Evolutionary conservation across 2,888 invertebrate genomes (phyloP).

Genomic region (Panopea generosa): DNA sequence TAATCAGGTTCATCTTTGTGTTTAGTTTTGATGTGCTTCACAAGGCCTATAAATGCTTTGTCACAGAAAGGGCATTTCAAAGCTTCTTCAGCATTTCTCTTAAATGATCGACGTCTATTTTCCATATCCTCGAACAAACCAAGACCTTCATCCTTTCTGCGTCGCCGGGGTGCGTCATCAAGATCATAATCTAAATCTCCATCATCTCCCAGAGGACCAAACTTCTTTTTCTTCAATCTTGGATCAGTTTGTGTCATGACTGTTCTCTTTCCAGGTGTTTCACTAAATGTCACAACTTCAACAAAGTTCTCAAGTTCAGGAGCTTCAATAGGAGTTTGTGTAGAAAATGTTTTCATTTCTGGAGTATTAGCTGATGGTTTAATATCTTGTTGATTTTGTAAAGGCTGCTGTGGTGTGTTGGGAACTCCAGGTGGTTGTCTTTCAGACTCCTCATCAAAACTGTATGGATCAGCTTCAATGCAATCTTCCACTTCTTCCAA

Average conservation of each 20-base stretch:
- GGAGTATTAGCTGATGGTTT: constrained; percentile 30
- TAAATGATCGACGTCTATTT: constrained; percentile 75
- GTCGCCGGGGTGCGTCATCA: constrained; percentile 65
- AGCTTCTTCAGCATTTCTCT: constrained; percentile 81
- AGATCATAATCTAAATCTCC: constrained; percentile 73
- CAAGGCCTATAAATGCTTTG: constrained; percentile 80
- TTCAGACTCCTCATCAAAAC: constrained; percentile 65
- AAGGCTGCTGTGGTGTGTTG: neutral
- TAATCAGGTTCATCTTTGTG: constrained; percentile 81
- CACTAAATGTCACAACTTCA: constrained; percentile 79
- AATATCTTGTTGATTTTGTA: neutral
- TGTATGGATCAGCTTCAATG: constrained; percentile 64
- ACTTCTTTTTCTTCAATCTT: constrained; percentile 79
- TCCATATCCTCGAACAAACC: constrained; percentile 80
- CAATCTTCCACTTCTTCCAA: constrained; percentile 13
- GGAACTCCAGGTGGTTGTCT: neutral
- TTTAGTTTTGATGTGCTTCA: constrained; percentile 82
- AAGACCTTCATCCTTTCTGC: constrained; percentile 74
- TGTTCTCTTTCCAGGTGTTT: constrained; percentile 76
- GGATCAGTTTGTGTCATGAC: constrained; percentile 82
- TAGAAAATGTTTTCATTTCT: constrained; percentile 65
- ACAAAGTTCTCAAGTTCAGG: constrained; percentile 72
- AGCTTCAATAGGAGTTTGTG: constrained; percentile 72
- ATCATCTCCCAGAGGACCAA: constrained; percentile 78
- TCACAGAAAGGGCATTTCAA: constrained; percentile 83